Percentiles rank a stretch among this genome's conserved stretches.
Evolutionary conservation across 2,888 invertebrate genomes (phyloP).

Genomic region (Deilephila elpenor): DNA sequence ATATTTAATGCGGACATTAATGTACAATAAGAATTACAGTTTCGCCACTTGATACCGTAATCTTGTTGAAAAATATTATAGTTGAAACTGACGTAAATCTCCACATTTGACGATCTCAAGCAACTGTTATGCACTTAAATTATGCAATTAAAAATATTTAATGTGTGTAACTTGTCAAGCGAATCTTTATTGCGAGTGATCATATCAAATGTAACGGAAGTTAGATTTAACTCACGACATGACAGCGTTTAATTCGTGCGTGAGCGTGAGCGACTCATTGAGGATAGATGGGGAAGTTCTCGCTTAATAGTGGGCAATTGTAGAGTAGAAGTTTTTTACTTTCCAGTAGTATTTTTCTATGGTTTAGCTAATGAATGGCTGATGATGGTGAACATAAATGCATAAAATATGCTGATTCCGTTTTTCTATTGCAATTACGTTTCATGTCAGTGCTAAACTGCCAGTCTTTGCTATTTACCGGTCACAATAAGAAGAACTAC

Average conservation of each 20-base stretch:
- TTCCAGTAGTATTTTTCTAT: too few species aligned
- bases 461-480: too few species aligned
- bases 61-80: background rate
- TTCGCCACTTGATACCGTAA: background rate
- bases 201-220: slow-evolving; percentile 7
- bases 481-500: too few species aligned
- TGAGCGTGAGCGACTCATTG: too few species aligned
- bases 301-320: too few species aligned
- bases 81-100: slow-evolving; percentile 3
- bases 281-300: too few species aligned
- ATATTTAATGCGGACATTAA: background rate
- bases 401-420: too few species aligned
- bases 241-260: background rate
- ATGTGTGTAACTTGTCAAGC: slow-evolving; percentile 5
- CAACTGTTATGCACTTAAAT: slow-evolving; percentile 1
- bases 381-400: too few species aligned
- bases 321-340: too few species aligned
- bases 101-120: background rate
- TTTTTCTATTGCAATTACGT: too few species aligned
- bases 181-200: background rate
- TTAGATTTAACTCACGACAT: background rate
- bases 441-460: too few species aligned
- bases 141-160: slow-evolving; percentile 13
- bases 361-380: too few species aligned
- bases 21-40: background rate